These are phyloP conservation scores for Leptothorax acervorum DNA, from an alignment of 2,888 invertebrate genomes.

Conservation along the genomic window DNA sequence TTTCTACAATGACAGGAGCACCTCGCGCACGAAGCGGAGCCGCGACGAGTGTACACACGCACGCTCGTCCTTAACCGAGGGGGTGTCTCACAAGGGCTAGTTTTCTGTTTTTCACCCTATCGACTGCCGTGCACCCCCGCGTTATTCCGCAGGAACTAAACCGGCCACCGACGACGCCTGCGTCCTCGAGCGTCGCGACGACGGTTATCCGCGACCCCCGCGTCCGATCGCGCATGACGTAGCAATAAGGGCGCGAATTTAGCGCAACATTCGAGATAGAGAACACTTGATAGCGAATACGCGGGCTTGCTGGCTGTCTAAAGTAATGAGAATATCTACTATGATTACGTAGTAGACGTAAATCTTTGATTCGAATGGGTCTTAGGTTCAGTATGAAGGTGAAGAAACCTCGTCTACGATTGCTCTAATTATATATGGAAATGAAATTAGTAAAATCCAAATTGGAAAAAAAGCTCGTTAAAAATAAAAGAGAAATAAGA, in stretches of 20 bases:
- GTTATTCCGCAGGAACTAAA: constrained; percentile 73
- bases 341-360: background rate
- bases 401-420: background rate
- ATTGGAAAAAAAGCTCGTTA: too few species aligned
- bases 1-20: constrained; percentile 7
- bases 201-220: constrained; percentile 44
- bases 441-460: background rate
- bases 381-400: background rate
- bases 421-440: background rate
- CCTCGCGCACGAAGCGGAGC: constrained; percentile 59
- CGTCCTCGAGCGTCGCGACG: constrained; percentile 69
- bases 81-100: constrained; percentile 71
- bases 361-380: background rate
- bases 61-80: constrained; percentile 62
- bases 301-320: background rate
- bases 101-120: constrained; percentile 77
- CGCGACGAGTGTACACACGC: constrained; percentile 67
- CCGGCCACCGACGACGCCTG: constrained; percentile 71
- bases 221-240: constrained; percentile 61
- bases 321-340: background rate
- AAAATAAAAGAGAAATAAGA: background rate
- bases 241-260: constrained; percentile 38
- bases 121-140: constrained; percentile 81
- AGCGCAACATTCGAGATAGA: constrained; percentile 46
- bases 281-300: constrained; percentile 1